A percentile compares a stretch with the other conserved stretches of the same genome.
Evolutionary conservation across 92 coral and sea anemone genomes (phyloP).

Genomic region (Plumapathes pennacea): DNA sequence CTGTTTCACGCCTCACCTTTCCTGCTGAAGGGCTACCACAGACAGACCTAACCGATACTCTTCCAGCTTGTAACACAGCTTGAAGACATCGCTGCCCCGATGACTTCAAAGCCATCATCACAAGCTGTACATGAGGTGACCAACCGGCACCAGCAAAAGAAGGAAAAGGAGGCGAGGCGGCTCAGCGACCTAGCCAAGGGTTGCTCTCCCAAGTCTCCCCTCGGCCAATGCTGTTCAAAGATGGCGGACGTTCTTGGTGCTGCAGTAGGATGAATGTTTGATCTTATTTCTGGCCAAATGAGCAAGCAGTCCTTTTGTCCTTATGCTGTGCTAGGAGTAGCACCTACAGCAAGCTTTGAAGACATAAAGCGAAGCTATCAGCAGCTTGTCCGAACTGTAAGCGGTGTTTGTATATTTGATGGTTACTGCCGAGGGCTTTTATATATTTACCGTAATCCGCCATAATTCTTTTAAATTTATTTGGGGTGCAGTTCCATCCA

Average conservation of each 20-base stretch:
- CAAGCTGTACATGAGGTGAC: neutral
- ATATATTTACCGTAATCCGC: neutral
- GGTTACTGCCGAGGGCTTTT: neutral
- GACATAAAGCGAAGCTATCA: slow-evolving; percentile 86
- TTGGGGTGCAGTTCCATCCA: slow-evolving; percentile 70
- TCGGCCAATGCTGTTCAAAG: slow-evolving; percentile 8
- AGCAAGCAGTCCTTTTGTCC: no score
- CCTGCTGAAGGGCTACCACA: no score
- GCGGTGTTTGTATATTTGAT: no score
- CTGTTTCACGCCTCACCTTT: no score
- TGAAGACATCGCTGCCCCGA: slow-evolving; percentile 16
- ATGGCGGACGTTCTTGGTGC: slow-evolving; percentile 42
- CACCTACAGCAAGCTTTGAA: slow-evolving; percentile 49
- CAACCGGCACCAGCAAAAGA: neutral
- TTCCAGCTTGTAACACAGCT: no score
- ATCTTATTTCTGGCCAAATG: neutral
- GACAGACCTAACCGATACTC: no score
- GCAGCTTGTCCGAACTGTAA: slow-evolving; percentile 68
- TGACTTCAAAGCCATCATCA: slow-evolving; percentile 25
- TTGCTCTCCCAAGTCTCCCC: no score
- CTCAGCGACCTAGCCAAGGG: no score
- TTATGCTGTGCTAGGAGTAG: slow-evolving; percentile 79
- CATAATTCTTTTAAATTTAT: neutral
- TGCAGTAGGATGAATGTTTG: no score
- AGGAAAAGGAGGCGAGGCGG: slow-evolving; percentile 8